phyloP scores from a whole-genome alignment of 2,113 vertebrate genomes.

The Hippocampus mohnikei region DNA sequence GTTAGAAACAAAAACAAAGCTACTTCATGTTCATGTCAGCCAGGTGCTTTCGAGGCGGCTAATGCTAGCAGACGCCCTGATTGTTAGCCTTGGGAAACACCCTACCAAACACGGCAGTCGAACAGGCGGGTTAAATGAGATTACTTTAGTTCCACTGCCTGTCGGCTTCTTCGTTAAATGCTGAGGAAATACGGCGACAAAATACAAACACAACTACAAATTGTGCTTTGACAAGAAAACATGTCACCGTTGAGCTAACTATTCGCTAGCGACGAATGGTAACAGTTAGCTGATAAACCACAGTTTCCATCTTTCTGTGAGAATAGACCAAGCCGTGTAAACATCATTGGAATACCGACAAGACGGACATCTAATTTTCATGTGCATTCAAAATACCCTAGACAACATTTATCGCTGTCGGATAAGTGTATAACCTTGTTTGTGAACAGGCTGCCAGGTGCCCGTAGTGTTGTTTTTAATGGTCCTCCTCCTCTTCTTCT shows the following conservation, averaged over 20 bases:
- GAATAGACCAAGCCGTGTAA: conserved; percentile 12
- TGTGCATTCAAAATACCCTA: conserved; percentile 26
- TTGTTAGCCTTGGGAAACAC: conserved; percentile 43
- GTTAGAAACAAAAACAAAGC: neutral
- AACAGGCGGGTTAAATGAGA: conserved; percentile 10
- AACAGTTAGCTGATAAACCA: conserved; percentile 41
- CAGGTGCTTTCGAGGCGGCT: conserved; percentile 24
- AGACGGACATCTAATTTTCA: neutral
- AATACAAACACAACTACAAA: neutral
- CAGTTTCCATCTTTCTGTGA: conserved; percentile 35
- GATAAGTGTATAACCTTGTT: conserved; percentile 55
- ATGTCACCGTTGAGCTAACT: neutral
- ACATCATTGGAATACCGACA: conserved; percentile 10
- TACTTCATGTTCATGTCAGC: neutral
- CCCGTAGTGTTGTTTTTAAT: conserved; percentile 48
- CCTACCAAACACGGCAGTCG: conserved; percentile 32
- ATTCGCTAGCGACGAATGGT: conserved; percentile 19
- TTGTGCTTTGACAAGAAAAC: neutral
- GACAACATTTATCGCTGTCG: conserved; percentile 41
- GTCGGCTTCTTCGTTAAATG: conserved; percentile 7
- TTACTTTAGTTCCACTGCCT: conserved; percentile 40
- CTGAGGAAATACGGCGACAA: neutral
- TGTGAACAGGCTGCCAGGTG: conserved; percentile 52
- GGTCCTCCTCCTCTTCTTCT: conserved; percentile 49
- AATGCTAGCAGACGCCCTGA: conserved; percentile 37